Conservation (phyloP, 2,888 invertebrate species). For the Leucophenga montana region DNA sequence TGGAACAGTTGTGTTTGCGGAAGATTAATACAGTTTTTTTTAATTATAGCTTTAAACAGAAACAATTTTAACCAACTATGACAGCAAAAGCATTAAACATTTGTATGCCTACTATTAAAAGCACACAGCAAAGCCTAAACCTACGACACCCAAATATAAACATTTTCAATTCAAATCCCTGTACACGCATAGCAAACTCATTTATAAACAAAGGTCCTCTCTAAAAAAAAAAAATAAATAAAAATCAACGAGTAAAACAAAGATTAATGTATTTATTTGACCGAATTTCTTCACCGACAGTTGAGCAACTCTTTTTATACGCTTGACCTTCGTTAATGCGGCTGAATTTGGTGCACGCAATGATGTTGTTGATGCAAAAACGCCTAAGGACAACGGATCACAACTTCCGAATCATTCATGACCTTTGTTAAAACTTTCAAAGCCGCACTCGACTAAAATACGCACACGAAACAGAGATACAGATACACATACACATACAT, state of each 20-base stretch:
- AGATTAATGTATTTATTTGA: conserved; percentile 40
- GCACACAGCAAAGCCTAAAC: too few species aligned
- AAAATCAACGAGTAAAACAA: not conserved
- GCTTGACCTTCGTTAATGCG: not conserved
- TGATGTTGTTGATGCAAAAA: not conserved
- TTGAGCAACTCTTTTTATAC: too few species aligned
- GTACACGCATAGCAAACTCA: not conserved
- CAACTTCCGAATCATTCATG: conserved; percentile 54
- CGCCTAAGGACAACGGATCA: not conserved
- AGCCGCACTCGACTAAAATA: conserved; percentile 34
- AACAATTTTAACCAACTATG: too few species aligned
- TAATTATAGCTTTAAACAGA: too few species aligned
- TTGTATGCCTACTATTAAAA: too few species aligned
- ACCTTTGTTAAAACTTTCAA: conserved; percentile 60
- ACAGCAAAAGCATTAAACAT: too few species aligned
- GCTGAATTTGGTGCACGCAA: not conserved
- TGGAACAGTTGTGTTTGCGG: too few species aligned
- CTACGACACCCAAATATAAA: not conserved
- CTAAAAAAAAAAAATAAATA: not conserved
- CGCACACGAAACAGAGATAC: conserved; percentile 20
- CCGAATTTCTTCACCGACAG: conserved; percentile 51
- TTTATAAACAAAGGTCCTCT: not conserved
- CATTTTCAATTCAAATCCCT: not conserved
- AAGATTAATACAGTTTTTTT: too few species aligned
- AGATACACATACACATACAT: not conserved